phyloP scores from a whole-genome alignment of 2,888 invertebrate species.

The Microchrysa polita region DNA sequence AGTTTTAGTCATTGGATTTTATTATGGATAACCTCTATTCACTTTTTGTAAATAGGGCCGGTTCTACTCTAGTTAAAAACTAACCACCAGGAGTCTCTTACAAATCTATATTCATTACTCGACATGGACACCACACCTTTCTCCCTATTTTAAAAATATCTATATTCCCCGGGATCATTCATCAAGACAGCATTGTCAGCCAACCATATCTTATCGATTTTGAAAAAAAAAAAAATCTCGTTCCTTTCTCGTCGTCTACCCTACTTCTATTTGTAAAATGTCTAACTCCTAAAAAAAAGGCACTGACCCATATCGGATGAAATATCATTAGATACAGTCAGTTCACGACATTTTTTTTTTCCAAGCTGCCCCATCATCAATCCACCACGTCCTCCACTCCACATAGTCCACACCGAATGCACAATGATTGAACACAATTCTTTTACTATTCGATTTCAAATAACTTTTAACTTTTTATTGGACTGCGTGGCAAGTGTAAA shows the following conservation, averaged over 20 bases:
- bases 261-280: neutral
- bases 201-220: slow-evolving; percentile 48
- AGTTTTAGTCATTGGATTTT: no score
- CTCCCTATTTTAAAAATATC: neutral
- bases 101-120: no score
- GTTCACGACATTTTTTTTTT: slow-evolving; percentile 11
- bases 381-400: neutral
- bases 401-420: no score
- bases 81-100: no score
- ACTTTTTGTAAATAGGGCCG: no score
- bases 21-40: no score
- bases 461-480: slow-evolving; percentile 38
- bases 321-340: slow-evolving; percentile 5
- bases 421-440: slow-evolving; percentile 27
- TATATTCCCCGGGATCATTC: slow-evolving; percentile 32
- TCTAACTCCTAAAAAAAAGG: slow-evolving; percentile 4
- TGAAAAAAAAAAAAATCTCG: slow-evolving; percentile 28
- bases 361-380: neutral
- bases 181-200: slow-evolving; percentile 45
- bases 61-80: no score
- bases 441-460: slow-evolving; percentile 41
- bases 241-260: slow-evolving; percentile 15
- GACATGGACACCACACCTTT: no score
- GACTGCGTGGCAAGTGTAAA: slow-evolving; percentile 32
- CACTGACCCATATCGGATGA: slow-evolving; percentile 36